Evolutionary conservation across 2,113 vertebrate genomes (phyloP).

Genomic region (Puffinus mauretanicus): DNA sequence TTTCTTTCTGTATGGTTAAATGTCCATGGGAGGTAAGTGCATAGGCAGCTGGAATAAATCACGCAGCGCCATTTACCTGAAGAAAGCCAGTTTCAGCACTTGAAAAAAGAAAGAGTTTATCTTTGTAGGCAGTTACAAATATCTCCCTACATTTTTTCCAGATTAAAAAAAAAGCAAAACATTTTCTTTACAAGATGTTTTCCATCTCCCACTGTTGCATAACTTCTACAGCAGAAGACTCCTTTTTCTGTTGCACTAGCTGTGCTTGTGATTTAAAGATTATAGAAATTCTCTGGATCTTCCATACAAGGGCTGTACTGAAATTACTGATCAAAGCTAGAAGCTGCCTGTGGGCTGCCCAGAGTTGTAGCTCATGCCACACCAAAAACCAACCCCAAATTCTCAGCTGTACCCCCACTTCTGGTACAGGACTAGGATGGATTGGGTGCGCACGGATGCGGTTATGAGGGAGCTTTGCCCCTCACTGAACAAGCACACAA

Average conservation of each 20-base stretch:
- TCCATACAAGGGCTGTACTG: background rate
- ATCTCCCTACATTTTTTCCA: background rate
- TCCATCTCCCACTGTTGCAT: background rate
- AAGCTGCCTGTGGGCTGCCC: background rate
- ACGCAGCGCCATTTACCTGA: background rate
- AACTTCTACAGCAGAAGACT: background rate
- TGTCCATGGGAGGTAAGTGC: accelerated
- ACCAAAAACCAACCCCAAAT: background rate
- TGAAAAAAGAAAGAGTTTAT: background rate
- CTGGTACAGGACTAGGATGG: too few species aligned
- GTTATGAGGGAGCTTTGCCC: background rate
- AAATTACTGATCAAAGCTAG: background rate
- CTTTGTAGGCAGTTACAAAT: background rate
- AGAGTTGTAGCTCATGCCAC: background rate
- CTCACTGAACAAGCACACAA: background rate
- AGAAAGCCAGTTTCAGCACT: background rate
- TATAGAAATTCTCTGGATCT: background rate
- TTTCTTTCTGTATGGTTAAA: background rate
- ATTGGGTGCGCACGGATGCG: accelerated
- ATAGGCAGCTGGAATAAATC: background rate
- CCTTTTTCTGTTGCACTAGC: background rate
- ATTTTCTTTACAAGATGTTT: background rate
- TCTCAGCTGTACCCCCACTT: background rate
- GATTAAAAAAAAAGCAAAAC: background rate
- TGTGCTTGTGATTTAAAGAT: background rate